Percentiles rank a stretch among this genome's conserved stretches.
Conservation (phyloP, 2,888 invertebrate species). For the Agrenia bidenticulata region DNA sequence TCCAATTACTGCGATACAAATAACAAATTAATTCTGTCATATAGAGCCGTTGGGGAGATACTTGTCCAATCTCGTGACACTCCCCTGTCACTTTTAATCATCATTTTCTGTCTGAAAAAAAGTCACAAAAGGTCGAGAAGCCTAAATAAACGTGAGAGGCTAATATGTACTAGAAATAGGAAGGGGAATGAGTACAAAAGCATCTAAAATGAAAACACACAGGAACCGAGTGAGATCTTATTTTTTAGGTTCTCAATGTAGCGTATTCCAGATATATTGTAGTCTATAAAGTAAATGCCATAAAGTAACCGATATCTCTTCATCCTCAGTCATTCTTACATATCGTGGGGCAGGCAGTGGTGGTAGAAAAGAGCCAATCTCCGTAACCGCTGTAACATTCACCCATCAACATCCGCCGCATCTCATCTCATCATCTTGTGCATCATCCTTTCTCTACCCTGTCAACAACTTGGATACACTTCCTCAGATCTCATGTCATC, state of each 20-base stretch:
- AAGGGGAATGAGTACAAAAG: not conserved
- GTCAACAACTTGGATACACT: not conserved
- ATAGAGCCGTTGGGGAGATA: conserved; percentile 1
- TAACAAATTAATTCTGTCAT: conserved; percentile 34
- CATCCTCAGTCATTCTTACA: no score
- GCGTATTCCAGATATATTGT: no score
- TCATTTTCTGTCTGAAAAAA: not conserved
- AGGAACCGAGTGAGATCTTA: not conserved
- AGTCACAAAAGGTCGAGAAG: no score
- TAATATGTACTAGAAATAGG: not conserved
- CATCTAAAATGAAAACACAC: not conserved
- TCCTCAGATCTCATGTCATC: not conserved
- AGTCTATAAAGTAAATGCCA: no score
- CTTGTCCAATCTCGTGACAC: conserved; percentile 14
- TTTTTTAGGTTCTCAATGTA: no score
- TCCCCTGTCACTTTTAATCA: conserved; percentile 31
- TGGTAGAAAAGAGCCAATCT: conserved; percentile 3
- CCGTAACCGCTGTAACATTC: conserved; percentile 4
- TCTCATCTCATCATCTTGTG: conserved; percentile 5
- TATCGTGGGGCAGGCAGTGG: not conserved
- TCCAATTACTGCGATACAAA: conserved; percentile 48
- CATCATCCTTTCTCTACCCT: conserved; percentile 3
- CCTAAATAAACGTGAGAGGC: not conserved
- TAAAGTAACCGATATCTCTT: no score
- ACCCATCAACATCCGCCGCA: conserved; percentile 12